Base-by-base conservation (phyloP, 2,113 vertebrate species). In the Ploceus nigricollis region DNA sequence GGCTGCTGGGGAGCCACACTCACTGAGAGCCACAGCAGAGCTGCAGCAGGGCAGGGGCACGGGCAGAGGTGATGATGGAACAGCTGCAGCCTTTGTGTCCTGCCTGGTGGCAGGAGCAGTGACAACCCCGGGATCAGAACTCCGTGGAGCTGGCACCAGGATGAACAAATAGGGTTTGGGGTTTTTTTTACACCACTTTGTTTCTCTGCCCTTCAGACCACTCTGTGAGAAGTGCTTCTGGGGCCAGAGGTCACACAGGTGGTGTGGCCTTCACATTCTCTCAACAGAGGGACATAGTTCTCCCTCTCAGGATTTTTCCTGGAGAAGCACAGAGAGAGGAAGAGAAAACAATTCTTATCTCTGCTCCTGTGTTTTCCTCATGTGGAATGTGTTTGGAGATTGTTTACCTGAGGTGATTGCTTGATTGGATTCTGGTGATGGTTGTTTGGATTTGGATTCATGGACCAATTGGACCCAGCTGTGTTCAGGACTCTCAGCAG, bases 241-340 rank as follows among this genome's bases (percentile, higher is more conserved):
- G 25, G 54, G 25, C 16, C 50, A 40, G 47, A 80, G 22, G 8
- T 33, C 12, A 30, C 15, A 1, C 1, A 0, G 15, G 15, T 1
- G 22, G 40, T 31, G 13, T n/a, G n/a, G n/a, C n/a, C n/a, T n/a
- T n/a, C n/a, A n/a, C n/a, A n/a, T n/a, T n/a, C n/a, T n/a, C n/a
- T n/a, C n/a, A n/a, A n/a, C n/a, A n/a, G n/a, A n/a, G n/a, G n/a
- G n/a, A n/a, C n/a, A n/a, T n/a, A n/a, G n/a, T n/a, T n/a, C n/a
- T n/a, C n/a, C n/a, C n/a, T n/a, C n/a, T n/a, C n/a, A n/a, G n/a
- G n/a, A n/a, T n/a, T n/a, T n/a, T n/a, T n/a, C n/a, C n/a, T n/a
- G n/a, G n/a, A n/a, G n/a, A n/a, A n/a, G n/a, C n/a, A n/a, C n/a
- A n/a, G n/a, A n/a, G n/a, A n/a, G n/a, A n/a, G n/a, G n/a, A n/a